A percentile compares a stretch with the other conserved stretches of the same genome.
Conservation (phyloP, 2,888 invertebrate species). For the Tipula vernalis region DNA sequence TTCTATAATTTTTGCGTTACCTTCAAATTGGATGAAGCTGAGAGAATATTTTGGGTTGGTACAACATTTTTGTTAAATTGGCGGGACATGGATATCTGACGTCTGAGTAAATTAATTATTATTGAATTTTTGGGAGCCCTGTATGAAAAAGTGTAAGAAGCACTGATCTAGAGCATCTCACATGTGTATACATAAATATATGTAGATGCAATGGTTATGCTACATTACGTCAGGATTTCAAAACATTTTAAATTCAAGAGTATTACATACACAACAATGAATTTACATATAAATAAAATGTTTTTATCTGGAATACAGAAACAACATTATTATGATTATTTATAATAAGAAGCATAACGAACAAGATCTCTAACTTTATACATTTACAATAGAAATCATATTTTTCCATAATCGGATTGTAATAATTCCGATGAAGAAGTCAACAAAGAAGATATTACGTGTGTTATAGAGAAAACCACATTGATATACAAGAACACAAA, state of each 20-base stretch:
- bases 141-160: too few relatives aligned
- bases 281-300: not conserved
- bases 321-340: not conserved
- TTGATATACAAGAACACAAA: not conserved
- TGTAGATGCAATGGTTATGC: not conserved
- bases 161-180: too few relatives aligned
- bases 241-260: not conserved
- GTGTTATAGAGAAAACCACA: not conserved
- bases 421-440: not conserved
- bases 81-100: not conserved
- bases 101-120: too few relatives aligned
- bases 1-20: too few relatives aligned
- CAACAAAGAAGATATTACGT: not conserved
- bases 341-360: not conserved
- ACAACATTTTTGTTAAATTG: not conserved
- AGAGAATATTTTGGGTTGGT: too few relatives aligned
- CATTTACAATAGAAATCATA: not conserved
- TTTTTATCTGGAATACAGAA: not conserved
- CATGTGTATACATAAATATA: too few relatives aligned
- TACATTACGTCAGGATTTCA: not conserved
- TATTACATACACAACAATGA: not conserved
- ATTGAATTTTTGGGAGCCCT: too few relatives aligned
- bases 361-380: not conserved
- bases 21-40: too few relatives aligned
- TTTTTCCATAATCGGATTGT: not conserved